phyloP scores from a whole-genome alignment of 2,113 vertebrate genomes.

The Lasiurus cinereus region DNA sequence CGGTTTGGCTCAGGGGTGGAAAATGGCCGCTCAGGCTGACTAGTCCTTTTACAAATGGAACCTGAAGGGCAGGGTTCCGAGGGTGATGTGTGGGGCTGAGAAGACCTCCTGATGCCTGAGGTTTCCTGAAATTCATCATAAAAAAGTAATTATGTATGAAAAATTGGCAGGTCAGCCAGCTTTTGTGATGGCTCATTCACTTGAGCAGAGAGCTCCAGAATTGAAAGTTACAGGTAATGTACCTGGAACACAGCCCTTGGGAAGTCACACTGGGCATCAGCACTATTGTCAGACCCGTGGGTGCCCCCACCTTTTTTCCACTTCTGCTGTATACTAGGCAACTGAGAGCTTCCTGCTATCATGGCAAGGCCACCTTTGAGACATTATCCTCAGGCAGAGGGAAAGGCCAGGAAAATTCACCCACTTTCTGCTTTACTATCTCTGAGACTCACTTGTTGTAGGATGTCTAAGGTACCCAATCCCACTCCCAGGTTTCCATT shows the following conservation, averaged over 20 bases:
- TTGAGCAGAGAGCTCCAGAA: conserved; percentile 39
- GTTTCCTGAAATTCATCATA: conserved; percentile 68
- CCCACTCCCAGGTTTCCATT: background rate
- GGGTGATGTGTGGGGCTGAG: background rate
- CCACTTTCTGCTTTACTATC: background rate
- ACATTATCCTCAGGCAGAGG: background rate
- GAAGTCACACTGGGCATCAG: background rate
- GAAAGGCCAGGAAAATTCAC: background rate
- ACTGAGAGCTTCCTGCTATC: background rate
- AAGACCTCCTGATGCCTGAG: conserved; percentile 51
- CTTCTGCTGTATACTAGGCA: background rate
- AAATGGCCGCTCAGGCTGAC: conserved; percentile 74
- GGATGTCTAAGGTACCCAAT: background rate
- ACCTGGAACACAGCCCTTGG: background rate
- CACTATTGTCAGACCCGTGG: background rate
- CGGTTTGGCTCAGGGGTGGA: conserved; percentile 59
- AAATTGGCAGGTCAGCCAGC: conserved; percentile 27
- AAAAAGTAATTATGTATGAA: conserved; percentile 63
- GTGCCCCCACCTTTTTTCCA: background rate
- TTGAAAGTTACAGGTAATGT: conserved; percentile 14
- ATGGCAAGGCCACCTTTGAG: background rate
- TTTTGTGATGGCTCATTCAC: conserved; percentile 54
- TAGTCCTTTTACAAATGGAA: conserved; percentile 60
- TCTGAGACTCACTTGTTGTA: background rate
- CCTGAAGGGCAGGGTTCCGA: background rate